These are phyloP conservation scores for Apocheima hispidaria DNA, from an alignment of 2,888 invertebrate species.

Conservation along the genomic window DNA sequence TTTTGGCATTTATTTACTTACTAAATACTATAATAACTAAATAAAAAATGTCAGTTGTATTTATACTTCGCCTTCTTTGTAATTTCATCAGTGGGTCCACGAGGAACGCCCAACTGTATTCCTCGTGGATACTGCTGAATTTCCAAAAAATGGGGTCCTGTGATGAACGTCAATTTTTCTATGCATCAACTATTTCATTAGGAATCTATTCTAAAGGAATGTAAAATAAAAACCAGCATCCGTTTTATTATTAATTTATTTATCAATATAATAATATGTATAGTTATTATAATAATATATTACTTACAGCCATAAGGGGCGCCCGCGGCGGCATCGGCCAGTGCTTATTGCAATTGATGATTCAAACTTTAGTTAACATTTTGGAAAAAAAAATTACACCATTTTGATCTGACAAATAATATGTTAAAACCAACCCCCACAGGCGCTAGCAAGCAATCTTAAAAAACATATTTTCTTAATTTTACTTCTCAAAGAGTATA, in stretches of 20 bases:
- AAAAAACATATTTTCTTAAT: slow-evolving; percentile 67
- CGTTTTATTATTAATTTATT: slow-evolving; percentile 86
- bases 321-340: slow-evolving; percentile 48
- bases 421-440: slow-evolving; percentile 40
- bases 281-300: slow-evolving; percentile 72
- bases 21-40: too few species aligned
- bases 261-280: slow-evolving; percentile 85
- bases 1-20: too few species aligned
- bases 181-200: too few species aligned
- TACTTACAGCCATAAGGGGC: slow-evolving; percentile 81
- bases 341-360: slow-evolving; percentile 34
- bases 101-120: too few species aligned
- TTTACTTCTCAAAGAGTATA: slow-evolving; percentile 54
- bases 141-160: too few species aligned
- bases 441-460: slow-evolving; percentile 66
- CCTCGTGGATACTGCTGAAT: too few species aligned
- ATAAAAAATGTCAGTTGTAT: too few species aligned
- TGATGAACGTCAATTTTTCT: too few species aligned
- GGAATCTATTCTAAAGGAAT: slow-evolving; percentile 19
- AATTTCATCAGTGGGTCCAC: too few species aligned
- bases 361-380: slow-evolving; percentile 47
- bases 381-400: slow-evolving; percentile 59
- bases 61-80: too few species aligned
- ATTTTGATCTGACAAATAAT: slow-evolving; percentile 38
- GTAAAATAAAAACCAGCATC: slow-evolving; percentile 54